Percentiles rank a stretch among this genome's conserved stretches.
Evolutionary conservation across 2,797 vertebrate species (phyloP).

Genomic region (Macrochelys suwanniensis): DNA sequence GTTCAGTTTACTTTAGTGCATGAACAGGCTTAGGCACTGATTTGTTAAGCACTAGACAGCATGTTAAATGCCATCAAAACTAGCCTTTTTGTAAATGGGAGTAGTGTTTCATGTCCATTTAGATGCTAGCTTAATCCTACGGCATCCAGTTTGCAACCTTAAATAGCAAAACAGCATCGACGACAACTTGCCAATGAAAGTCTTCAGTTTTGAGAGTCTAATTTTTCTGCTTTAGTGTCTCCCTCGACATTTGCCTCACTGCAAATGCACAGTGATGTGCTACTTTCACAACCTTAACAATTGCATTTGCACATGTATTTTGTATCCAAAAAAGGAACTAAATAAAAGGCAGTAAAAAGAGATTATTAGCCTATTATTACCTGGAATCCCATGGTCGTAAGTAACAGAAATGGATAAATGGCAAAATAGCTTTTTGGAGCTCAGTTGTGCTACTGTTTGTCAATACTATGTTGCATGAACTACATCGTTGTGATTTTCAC

Average conservation of each 20-base stretch:
- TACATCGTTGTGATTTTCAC: conserved; percentile 79
- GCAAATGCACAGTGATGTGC: neutral
- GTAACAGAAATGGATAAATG: conserved; percentile 81
- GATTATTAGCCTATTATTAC: neutral
- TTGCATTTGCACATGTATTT: neutral
- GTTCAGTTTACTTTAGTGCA: conserved; percentile 49
- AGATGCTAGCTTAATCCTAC: neutral
- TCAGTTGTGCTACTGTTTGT: conserved; percentile 69
- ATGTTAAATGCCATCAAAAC: conserved; percentile 48
- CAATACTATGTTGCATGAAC: conserved; percentile 83
- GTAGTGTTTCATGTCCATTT: neutral
- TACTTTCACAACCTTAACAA: conserved; percentile 60
- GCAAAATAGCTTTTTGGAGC: conserved; percentile 81
- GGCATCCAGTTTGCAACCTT: conserved; percentile 12
- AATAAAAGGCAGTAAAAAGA: neutral
- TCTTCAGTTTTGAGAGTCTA: conserved; percentile 2
- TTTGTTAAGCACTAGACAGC: conserved; percentile 53
- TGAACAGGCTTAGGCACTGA: conserved; percentile 16
- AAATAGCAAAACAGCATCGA: conserved; percentile 4
- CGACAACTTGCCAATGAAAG: conserved; percentile 33
- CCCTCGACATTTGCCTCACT: neutral
- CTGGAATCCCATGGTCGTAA: neutral
- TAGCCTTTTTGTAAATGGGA: conserved; percentile 36
- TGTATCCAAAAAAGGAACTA: neutral
- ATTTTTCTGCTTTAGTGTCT: neutral